Base-by-base conservation (phyloP, 2,797 vertebrate species). In the Sebastolobus altivelis region DNA sequence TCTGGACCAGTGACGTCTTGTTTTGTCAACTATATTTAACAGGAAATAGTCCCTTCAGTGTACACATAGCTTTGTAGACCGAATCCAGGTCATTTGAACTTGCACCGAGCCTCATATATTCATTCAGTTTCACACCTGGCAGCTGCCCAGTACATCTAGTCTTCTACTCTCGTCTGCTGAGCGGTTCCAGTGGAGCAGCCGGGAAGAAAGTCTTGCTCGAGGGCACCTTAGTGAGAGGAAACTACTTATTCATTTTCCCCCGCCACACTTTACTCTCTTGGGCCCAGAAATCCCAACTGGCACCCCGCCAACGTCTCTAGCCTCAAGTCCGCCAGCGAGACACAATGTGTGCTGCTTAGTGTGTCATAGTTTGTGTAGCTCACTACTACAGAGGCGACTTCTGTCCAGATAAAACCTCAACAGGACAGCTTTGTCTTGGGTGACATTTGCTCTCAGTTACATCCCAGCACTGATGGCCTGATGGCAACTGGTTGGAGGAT, bases 231-330 rank as follows among this genome's bases (percentile, higher is more conserved):
- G 71, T 65, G 63, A 72, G 62, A 80, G 14, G 22, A 68, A 49
- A 33, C 49, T 37, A 67, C 54, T 66, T 73, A 58, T 75, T 88
- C 6, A 65, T 79, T 75, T 77, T 72, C 35, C 55, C 40, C 37
- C 7, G 8, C 40, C 8, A 40, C 71, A 60, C 56, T 68, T 12
- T n/a, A 35, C 52, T 68, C 58, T 73, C 61, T 61, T 8, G 10
- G 69, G 77, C 49, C 40, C 62, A 74, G 52, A 83, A 70, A 79
- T 86, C 74, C 73, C 61, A 83, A 8, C 38, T 81, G 82, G 74
- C 76, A 22, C 6, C 63, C 49, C 0, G 59, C 82, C 87, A 84
- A 31, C 20, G 1, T 75, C 63, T 82, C 63, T 52, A 49, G 63
- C 76, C 77, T 77, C 59, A 8, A 72, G 77, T 74, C 29, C 43